Conservation (phyloP, 2,113 vertebrate species). For the Urocynchramus pylzowi region DNA sequence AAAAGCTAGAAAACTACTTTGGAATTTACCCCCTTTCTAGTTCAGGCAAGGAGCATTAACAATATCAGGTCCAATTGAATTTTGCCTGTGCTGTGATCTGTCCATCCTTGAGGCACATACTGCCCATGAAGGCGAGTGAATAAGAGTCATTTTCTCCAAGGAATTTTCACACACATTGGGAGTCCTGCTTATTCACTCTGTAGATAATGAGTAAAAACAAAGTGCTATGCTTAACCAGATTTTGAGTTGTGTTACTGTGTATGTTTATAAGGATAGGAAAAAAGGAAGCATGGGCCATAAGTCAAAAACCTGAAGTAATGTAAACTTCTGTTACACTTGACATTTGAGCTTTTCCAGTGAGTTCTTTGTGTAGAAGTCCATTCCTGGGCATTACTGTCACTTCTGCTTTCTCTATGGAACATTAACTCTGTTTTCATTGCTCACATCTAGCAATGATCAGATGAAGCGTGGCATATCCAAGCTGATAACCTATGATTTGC, state of each 20-base stretch:
- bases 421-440: slow-evolving; percentile 52
- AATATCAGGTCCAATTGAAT: neutral
- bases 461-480: slow-evolving; percentile 36
- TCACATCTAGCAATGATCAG: slow-evolving; percentile 22
- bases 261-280: neutral
- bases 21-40: neutral
- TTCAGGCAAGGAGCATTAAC: neutral
- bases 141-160: neutral
- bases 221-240: neutral
- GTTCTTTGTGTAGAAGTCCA: slow-evolving; percentile 41
- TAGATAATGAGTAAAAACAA: neutral
- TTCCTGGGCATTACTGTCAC: slow-evolving; percentile 45
- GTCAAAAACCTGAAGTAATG: slow-evolving; percentile 36
- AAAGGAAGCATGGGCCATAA: neutral
- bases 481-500: slow-evolving; percentile 45
- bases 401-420: slow-evolving; percentile 25
- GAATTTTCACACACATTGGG: neutral
- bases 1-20: neutral
- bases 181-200: neutral
- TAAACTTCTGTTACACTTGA: slow-evolving; percentile 35
- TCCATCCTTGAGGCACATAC: neutral
- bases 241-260: neutral
- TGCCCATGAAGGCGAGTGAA: neutral
- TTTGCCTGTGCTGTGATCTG: neutral
- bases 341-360: slow-evolving; percentile 37